Conservation (phyloP, 1,140 invertebrate species). For the Eriosoma lanigerum region DNA sequence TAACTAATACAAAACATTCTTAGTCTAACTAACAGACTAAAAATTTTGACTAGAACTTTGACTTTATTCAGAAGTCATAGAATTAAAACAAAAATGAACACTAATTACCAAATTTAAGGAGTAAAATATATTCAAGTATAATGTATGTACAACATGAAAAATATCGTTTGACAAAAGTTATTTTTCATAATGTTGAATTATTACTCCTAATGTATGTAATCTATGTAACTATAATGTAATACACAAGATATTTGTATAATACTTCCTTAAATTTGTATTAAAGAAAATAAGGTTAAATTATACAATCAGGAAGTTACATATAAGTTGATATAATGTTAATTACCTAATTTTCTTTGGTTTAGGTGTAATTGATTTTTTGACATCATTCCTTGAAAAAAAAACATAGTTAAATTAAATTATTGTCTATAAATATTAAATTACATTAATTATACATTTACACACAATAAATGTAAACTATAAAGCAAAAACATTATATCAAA, state of each 20-base stretch:
- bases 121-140: too few species aligned
- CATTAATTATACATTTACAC: neutral
- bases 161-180: too few species aligned
- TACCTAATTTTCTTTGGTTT: conserved; percentile 22
- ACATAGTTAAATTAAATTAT: neutral
- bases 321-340: neutral
- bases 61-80: neutral
- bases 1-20: neutral
- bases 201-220: neutral
- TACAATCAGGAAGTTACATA: too few species aligned
- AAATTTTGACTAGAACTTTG: too few species aligned
- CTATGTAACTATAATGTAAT: neutral
- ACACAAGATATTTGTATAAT: neutral
- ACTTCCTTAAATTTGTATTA: neutral
- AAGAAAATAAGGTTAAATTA: neutral
- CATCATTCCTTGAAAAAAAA: conserved; percentile 6
- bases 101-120: too few species aligned
- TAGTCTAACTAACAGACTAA: neutral
- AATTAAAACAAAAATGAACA: neutral
- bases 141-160: too few species aligned
- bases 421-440: neutral
- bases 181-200: too few species aligned
- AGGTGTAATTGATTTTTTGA: conserved; percentile 16
- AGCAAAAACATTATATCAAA: neutral
- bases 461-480: neutral